These are phyloP conservation scores for Galagoides demidoff DNA, from an alignment of 2,797 vertebrate genomes.

Conservation along the genomic window DNA sequence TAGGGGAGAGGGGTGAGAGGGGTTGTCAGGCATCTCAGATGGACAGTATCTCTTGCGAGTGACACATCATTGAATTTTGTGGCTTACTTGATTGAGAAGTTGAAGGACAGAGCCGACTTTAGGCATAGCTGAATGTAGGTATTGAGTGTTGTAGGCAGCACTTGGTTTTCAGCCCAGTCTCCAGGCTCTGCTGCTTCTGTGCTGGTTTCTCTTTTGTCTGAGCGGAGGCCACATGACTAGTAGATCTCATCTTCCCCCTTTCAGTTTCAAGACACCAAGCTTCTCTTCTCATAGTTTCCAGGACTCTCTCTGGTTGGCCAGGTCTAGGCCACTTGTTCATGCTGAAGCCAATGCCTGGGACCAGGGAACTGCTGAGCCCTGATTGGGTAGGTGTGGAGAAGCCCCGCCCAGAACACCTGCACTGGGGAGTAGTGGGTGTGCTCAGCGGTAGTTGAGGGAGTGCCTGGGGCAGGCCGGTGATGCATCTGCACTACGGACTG, in stretches of 20 bases:
- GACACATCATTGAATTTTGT: background rate
- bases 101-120: background rate
- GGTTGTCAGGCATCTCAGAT: background rate
- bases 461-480: background rate
- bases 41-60: background rate
- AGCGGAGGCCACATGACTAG: rapidly evolving
- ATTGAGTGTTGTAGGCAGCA: rapidly evolving
- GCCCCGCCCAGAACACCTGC: background rate
- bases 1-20: no score
- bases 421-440: background rate
- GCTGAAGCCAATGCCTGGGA: background rate
- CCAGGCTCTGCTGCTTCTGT: background rate
- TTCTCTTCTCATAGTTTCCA: background rate
- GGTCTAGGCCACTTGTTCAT: background rate
- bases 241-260: rapidly evolving
- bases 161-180: background rate
- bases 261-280: background rate
- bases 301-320: background rate
- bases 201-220: background rate
- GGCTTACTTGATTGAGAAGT: background rate
- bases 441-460: rapidly evolving
- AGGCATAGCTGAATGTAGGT: background rate
- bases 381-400: no score
- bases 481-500: rapidly evolving
- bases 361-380: no score